Percentiles rank a stretch among this genome's conserved stretches.
These are phyloP conservation scores for Hypocryptadius cinnamomeus DNA, from an alignment of 2,113 vertebrate genomes.

Conservation along the genomic window DNA sequence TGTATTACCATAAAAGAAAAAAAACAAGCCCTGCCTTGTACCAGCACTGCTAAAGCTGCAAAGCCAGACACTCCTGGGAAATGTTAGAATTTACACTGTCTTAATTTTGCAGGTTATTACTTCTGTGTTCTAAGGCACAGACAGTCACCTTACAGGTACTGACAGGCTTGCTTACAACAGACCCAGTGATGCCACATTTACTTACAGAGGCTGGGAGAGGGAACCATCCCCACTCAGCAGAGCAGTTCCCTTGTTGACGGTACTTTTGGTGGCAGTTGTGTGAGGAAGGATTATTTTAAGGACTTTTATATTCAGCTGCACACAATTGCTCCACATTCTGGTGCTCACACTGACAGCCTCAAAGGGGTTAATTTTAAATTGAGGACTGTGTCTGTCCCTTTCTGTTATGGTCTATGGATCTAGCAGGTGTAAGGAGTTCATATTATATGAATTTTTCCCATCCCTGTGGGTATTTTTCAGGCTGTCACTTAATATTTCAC, in stretches of 20 bases:
- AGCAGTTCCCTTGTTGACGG: background rate
- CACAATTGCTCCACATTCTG: background rate
- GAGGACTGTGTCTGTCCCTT: background rate
- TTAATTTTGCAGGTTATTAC: constrained; percentile 10
- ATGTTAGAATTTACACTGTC: background rate
- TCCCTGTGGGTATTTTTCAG: background rate
- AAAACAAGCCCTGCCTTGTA: background rate
- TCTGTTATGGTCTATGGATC: background rate
- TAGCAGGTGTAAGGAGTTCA: background rate
- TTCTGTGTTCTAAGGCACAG: background rate
- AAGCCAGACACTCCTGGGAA: constrained; percentile 8
- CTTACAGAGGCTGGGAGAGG: background rate
- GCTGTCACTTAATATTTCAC: background rate
- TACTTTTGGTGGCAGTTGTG: background rate
- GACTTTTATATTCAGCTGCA: background rate
- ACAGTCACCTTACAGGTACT: background rate
- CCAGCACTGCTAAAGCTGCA: background rate
- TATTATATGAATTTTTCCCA: background rate
- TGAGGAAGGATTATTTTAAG: background rate
- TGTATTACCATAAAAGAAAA: background rate
- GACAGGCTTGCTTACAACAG: background rate
- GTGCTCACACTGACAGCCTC: background rate
- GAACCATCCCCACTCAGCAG: background rate
- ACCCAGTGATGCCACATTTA: background rate
- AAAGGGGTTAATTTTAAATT: background rate